Base-by-base conservation (phyloP, 2,888 invertebrate genomes). In the Octodonta nipae region DNA sequence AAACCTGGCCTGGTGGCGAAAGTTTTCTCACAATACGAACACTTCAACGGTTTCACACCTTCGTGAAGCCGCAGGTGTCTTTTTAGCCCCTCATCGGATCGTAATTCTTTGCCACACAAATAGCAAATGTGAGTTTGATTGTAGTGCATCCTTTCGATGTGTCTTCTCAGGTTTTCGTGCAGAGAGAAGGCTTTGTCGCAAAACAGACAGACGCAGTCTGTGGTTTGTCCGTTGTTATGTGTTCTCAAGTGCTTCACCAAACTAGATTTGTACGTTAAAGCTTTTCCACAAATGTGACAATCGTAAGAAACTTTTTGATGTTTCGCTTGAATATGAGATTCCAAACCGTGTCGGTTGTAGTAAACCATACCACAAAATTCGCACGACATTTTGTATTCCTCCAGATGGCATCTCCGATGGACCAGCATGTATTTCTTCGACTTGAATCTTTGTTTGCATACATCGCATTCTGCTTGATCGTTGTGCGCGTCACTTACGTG, bases 1-100 rank as follows among this genome's bases (percentile, higher is more conserved):
- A 71, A 43, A 0, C 68, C 67, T 34, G 64, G 65, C 37, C 65
- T 64, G 36, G 71, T 63, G 26, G 69, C 67, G 44, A 72, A 73
- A 2, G 65, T 51, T 42, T 71, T 73, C 24, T 65, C 65, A 37
- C 73, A 73, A 32, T 64, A 58, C 7, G 66, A 63, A 36, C 72
- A 72, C 63, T 65, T 44, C 15, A 44, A 28, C 17, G 61, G 56
- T 39, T 63, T 65, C 27, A 59, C 57, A 1, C 64, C 64, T 0
- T 58, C 55, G 42, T 55, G 55, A 2, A 46, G 44, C 22, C 44
- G 25, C 30, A 45, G 39, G 32, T 54, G 54, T 15, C 49, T 51
- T 14, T 49, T 50, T 7, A 55, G 37, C 14, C 49, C 44, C 4
- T 43, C 41, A 26, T 41, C 36, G 22, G 64, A 64, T 33, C 64